Base-by-base conservation (phyloP, 2,888 invertebrate genomes). In the Papilio demoleus region DNA sequence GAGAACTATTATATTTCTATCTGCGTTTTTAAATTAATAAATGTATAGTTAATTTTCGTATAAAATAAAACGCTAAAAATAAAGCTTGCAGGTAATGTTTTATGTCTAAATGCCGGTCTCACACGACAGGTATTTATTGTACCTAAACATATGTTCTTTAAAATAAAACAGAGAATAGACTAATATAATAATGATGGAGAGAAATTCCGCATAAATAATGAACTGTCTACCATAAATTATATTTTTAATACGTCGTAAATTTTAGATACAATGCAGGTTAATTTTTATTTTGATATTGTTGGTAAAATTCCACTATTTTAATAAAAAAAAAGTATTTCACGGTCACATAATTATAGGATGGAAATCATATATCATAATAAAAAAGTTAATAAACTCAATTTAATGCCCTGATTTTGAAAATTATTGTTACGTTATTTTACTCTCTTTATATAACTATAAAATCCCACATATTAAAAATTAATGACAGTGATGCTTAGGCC, bases 121-220 rank as follows among this genome's bases (percentile, higher is more conserved):
- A 64, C 58, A 47, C 27, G 68, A 64, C 63, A 68, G 58, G 63
- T 68, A 68, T 68, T 68, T 68, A 68, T 67, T 42, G 14, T 63
- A 45, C 53, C 14, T 45, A 22, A 27, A 47, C 36, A 45, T 36
- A 36, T 8, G 22, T 31, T 27, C n/a, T 14, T 53, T 50, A 27
- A 53, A 53, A 53, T 27, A 27, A 53, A 53, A 53, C 27, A 27
- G 53, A 14, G 24, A n/a, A 53, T 53, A 53, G 27, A 53, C 50
- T 14, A 50, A 50, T 50, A 14, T 50, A 14, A 47, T 47, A 53
- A 53, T 53, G 53, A 53, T n/a, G 53, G n/a, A 14, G 24, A 53
- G 14, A 53, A 53, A 53, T 27, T 31, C 6, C 31, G 4, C 47
- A 47, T 47, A 47, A 47, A 47, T 47, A 47, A 47, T 22, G 47